Evolutionary conservation across 2,888 invertebrate species (phyloP).

Genomic region (Diarsia rubi): DNA sequence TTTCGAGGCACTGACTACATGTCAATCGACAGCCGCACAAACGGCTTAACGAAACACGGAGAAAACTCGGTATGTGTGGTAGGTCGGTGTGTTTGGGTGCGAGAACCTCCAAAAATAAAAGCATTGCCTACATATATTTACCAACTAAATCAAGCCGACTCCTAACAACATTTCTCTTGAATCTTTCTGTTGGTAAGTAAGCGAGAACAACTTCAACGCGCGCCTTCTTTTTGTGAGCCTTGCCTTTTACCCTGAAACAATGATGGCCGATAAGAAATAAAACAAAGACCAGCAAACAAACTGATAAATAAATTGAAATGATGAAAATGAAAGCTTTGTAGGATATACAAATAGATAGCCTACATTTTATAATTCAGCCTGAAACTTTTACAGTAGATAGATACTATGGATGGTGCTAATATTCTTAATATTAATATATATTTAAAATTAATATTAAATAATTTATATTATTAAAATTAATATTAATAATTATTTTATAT

Average conservation of each 20-base stretch:
- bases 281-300: constrained; percentile 29
- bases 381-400: not conserved
- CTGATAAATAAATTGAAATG: not conserved
- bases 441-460: no score
- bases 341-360: not conserved
- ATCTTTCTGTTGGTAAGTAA: constrained; percentile 91
- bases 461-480: no score
- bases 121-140: constrained; percentile 69
- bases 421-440: no score
- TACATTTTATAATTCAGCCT: not conserved
- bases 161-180: constrained; percentile 92
- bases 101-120: not conserved
- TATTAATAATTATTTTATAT: no score
- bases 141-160: constrained; percentile 92
- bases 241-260: constrained; percentile 68
- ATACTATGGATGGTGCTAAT: not conserved
- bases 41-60: not conserved
- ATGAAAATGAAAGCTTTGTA: not conserved
- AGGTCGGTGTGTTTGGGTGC: not conserved
- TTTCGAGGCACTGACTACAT: not conserved
- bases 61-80: not conserved
- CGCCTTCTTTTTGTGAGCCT: constrained; percentile 83
- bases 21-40: not conserved
- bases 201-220: constrained; percentile 89
- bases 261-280: constrained; percentile 21